Evolutionary conservation across 1,140 invertebrate species (phyloP), one percentile per base, ranked within the genome.

Genomic region (Sitobion miscanthi): DNA sequence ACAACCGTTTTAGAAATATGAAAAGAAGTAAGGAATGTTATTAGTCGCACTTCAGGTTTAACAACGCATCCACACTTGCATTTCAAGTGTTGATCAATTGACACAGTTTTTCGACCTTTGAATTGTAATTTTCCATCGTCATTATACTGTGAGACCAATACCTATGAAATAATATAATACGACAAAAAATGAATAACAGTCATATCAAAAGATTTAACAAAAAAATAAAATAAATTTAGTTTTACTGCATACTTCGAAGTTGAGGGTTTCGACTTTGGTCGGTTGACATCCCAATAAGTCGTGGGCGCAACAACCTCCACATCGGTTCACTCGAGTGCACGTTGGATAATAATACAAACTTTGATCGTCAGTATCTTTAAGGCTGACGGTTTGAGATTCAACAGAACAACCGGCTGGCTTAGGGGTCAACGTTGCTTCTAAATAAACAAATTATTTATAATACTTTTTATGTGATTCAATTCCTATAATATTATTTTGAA

Each of bases 231-330:
- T 6, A 62, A 7, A 2, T 52, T 17, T 52, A 35, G 21, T 42
- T 38, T 25, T 2, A 52, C 91, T 23, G 52, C 52, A 94, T 94
- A 96, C 95, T 94, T 95, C 94, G 52, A 95, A 94, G 69, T 94
- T 94, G 20, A 95, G 93, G 11, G 94, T 94, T 93, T 96, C 95
- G 1, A 94, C 95, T 87, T 95, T 95, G 21, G 94, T 96, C 3
- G 97, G 96, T 94, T 97, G 96, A 94, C 97, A 98, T 14, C 95
- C 95, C 21, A 97, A 95, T 87, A 97, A 94, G 23, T 95, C 94
- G 89, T 96, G 96, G 1, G 95, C 95, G 94, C 97, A 98, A 94
- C 97, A 98, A 9, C 97, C 97, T 20, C 96, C 96, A 94, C 97
- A 98, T 94, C 96, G 95, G 94, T 96, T 96, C 3, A 97, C 95